Evolutionary conservation across 2,797 vertebrate genomes (phyloP), one percentile per base, ranked within the genome.

Genomic region (Myiotriccus ornatus): DNA sequence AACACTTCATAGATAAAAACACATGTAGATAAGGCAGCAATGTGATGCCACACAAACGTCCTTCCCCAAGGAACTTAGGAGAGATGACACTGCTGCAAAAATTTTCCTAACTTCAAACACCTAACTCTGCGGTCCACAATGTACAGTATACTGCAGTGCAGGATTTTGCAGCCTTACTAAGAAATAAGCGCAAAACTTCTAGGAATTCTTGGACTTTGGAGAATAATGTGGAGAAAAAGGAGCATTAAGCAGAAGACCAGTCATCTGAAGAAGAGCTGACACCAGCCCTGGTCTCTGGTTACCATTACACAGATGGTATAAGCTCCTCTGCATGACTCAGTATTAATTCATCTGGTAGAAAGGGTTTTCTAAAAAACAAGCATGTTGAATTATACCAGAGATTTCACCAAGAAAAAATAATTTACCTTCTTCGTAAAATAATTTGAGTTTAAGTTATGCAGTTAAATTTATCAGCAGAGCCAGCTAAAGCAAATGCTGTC

Each of bases 91-190:
- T 24, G 25, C 39, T 30, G 37, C 32, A 82, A 90, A 71, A 41
- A 52, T 37, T 37, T 56, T 79, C 14, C 32, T n/a, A 0, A 47
- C 39, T 67, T 64, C 46, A 28, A 1, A 4, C 43, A 21, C 12
- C 44, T 60, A 37, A 16, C 11, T 64, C 10, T 37, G 0, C 18
- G n/a, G 27, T 43, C 39, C 46, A 68, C 3, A 19, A 3, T 0
- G 0, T 25, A n/a, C 25, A 88, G 30, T 4, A 24, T 2, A 18
- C 5, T 19, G 3, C 5, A 34, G 16, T 11, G 24, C 3, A 75
- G 50, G 37, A 81, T 47, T 64, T 46, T 84, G 10, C 46, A 90
- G 34, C 10, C 22, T 22, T 68, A 4, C 28, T 52, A 50, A 65
- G 2, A 91, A 65, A 84, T 47, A 88, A 43, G 69, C 10, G 7